These are phyloP conservation scores for Andrena bucephala DNA, from an alignment of 2,888 invertebrate species.

Conservation along the genomic window DNA sequence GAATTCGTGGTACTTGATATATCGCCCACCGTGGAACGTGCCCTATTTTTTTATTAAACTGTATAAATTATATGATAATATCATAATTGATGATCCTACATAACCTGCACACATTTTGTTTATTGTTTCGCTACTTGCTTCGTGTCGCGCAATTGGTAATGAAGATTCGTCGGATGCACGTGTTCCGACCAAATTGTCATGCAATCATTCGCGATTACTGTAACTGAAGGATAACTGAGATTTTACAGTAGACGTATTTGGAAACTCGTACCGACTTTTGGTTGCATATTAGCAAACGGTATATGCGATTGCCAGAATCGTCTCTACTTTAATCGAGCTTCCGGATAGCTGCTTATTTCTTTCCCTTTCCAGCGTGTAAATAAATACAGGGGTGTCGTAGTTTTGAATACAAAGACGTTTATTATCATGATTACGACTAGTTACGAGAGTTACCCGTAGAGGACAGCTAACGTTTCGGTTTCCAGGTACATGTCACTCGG, in stretches of 20 bases:
- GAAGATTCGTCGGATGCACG: slow-evolving; percentile 5
- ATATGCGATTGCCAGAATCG: neutral
- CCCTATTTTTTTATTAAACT: neutral
- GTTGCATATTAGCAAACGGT: neutral
- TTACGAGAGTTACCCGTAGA: slow-evolving; percentile 47
- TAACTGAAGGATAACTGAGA: neutral
- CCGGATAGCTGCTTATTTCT: neutral
- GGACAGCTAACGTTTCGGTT: slow-evolving; percentile 60
- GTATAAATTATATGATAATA: neutral
- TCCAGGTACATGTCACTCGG: slow-evolving; percentile 70
- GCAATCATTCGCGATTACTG: neutral
- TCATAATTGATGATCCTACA: neutral
- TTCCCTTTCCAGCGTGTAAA: slow-evolving; percentile 6
- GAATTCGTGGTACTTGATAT: neutral
- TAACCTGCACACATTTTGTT: neutral
- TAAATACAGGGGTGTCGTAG: slow-evolving; percentile 1
- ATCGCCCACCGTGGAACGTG: neutral
- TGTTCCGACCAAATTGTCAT: neutral
- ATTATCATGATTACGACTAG: slow-evolving; percentile 51
- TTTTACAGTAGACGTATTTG: neutral
- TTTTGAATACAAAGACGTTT: slow-evolving; percentile 39
- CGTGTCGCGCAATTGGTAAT: neutral
- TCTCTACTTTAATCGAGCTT: slow-evolving; percentile 14
- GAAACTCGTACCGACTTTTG: neutral
- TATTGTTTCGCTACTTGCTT: neutral